Percentiles rank a stretch among this genome's conserved stretches.
Conservation (phyloP, 2,113 vertebrate species). For the Neoarius graeffei region DNA sequence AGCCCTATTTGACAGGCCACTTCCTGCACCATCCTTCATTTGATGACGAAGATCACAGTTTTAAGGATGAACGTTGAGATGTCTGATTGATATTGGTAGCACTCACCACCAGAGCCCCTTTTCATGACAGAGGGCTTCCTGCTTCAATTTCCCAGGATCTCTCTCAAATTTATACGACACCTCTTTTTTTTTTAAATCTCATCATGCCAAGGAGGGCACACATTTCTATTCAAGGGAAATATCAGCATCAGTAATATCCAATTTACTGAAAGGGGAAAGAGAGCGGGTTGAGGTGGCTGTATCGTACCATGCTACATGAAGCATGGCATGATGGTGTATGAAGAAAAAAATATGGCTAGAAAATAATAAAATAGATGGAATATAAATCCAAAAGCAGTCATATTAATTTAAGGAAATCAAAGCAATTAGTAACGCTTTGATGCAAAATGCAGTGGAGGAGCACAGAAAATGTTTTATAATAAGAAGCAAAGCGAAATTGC, state of each 20-base stretch:
- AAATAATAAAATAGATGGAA: conserved; percentile 32
- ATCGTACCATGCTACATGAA: conserved; percentile 78
- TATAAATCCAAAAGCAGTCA: conserved; percentile 71
- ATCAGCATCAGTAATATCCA: conserved; percentile 79
- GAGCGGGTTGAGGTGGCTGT: conserved; percentile 73
- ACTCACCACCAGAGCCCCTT: conserved; percentile 64
- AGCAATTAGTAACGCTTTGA: conserved; percentile 77
- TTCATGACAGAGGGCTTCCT: conserved; percentile 68
- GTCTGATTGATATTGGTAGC: conserved; percentile 73
- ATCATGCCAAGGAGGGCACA: conserved; percentile 68
- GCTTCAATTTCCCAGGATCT: conserved; percentile 73
- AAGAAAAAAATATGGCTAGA: conserved; percentile 74
- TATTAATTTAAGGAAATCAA: conserved; percentile 77
- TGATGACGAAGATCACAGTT: conserved; percentile 73
- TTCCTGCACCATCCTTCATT: conserved; percentile 70
- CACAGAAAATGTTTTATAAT: conserved; percentile 63
- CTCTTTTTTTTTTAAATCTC: conserved; percentile 61
- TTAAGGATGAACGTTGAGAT: conserved; percentile 68
- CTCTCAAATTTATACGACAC: conserved; percentile 61
- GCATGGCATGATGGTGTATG: conserved; percentile 74
- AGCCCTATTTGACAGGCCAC: conserved; percentile 63
- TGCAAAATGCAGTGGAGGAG: conserved; percentile 72
- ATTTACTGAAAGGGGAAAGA: conserved; percentile 72
- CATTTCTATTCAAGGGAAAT: conserved; percentile 72
- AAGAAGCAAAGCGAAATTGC: conserved; percentile 53